Conservation (phyloP, 2,797 vertebrate genomes). For the Arctocebus calabarensis region DNA sequence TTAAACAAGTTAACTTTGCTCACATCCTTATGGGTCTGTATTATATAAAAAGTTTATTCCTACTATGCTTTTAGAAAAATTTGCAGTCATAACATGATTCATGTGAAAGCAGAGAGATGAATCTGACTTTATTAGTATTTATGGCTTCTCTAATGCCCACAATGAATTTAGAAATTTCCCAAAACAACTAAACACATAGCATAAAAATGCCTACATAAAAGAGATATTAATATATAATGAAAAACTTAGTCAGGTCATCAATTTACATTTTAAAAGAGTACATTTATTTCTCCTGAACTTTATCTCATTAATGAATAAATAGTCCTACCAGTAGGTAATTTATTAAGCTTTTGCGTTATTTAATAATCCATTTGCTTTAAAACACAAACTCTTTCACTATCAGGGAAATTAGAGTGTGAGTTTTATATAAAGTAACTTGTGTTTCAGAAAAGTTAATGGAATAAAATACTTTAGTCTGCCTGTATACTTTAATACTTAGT, state of each 20-base stretch:
- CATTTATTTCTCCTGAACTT: background rate
- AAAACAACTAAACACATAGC: background rate
- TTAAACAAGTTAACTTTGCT: constrained; percentile 21
- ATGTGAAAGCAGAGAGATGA: background rate
- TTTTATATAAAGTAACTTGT: background rate
- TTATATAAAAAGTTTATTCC: background rate
- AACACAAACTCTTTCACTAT: background rate
- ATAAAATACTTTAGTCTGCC: background rate
- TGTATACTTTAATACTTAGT: background rate
- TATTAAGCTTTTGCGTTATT: constrained; percentile 37
- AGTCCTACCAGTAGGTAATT: background rate
- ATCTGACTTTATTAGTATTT: background rate
- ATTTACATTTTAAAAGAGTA: constrained; percentile 31
- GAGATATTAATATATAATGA: background rate
- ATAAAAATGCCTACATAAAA: background rate
- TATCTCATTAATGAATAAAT: constrained; percentile 26
- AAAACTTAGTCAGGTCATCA: background rate
- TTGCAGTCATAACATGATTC: background rate
- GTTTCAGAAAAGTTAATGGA: background rate
- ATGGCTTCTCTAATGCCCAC: background rate
- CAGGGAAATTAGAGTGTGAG: background rate
- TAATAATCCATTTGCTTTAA: constrained; percentile 35
- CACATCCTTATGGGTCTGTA: background rate
- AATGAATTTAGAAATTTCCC: constrained; percentile 17
- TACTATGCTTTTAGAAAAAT: background rate